These are phyloP conservation scores for Herpailurus yagouaroundi DNA, from an alignment of 2,113 vertebrate species.

Conservation along the genomic window DNA sequence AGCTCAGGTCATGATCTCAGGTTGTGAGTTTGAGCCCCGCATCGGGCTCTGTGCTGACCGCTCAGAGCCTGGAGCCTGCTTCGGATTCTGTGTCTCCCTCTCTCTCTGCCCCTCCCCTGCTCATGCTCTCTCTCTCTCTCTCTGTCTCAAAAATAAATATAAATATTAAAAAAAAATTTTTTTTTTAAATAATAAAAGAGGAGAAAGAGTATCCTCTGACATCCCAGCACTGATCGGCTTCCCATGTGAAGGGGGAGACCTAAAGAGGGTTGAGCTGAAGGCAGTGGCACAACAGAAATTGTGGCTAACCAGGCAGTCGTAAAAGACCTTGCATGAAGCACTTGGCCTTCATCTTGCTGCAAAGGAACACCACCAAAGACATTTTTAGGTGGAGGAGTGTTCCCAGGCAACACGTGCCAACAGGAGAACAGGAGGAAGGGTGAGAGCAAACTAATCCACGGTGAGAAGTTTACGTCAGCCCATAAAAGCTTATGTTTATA, in stretches of 20 bases:
- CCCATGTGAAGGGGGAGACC: background rate
- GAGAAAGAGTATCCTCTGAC: background rate
- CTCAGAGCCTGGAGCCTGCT: too few species aligned
- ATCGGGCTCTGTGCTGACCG: too few species aligned
- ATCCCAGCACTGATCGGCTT: background rate
- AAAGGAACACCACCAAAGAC: background rate
- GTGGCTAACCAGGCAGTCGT: background rate
- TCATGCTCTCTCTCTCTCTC: too few species aligned
- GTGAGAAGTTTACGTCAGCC: background rate
- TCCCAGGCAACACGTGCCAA: background rate
- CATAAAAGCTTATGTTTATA: background rate
- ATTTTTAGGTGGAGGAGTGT: background rate
- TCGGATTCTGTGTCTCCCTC: too few species aligned
- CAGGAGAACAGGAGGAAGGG: background rate
- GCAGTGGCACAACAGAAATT: rapidly evolving
- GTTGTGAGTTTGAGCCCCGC: too few species aligned
- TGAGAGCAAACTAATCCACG: background rate
- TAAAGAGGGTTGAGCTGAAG: rapidly evolving
- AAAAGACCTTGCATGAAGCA: background rate
- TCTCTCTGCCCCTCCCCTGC: too few species aligned
- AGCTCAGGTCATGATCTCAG: too few species aligned
- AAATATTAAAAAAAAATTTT: too few species aligned
- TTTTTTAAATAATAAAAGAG: background rate
- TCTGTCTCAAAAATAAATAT: too few species aligned
- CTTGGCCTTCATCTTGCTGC: background rate